Percentiles rank a stretch among this genome's conserved stretches.
Evolutionary conservation across 2,888 invertebrate genomes (phyloP).

Genomic region (Drosophila recens): DNA sequence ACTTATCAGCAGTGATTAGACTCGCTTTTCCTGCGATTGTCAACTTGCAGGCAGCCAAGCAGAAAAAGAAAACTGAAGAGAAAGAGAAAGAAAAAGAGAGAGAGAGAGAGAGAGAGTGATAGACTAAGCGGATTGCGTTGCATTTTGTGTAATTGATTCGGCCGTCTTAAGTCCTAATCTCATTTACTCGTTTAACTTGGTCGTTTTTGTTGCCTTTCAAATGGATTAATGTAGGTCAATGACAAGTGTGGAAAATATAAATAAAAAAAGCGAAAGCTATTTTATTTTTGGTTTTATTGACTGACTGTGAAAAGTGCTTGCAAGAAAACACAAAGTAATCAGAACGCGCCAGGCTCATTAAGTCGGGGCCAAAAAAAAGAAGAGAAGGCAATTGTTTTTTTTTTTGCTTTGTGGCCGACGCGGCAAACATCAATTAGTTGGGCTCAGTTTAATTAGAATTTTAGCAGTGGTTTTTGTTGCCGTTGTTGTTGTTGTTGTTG

Average conservation of each 20-base stretch:
- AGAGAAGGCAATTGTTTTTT: conserved; percentile 32
- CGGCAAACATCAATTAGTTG: conserved; percentile 47
- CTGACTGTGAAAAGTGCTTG: background rate
- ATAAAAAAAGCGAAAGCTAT: background rate
- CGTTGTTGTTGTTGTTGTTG: background rate
- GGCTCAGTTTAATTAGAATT: conserved; percentile 58
- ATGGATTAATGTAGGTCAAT: conserved; percentile 26
- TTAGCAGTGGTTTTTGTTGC: conserved; percentile 16
- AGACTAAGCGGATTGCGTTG: conserved; percentile 59
- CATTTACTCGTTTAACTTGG: conserved; percentile 3
- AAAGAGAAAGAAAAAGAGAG: too few species aligned
- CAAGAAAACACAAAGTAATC: background rate
- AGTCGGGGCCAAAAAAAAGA: conserved; percentile 18
- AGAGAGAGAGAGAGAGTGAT: background rate
- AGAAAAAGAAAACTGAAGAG: background rate
- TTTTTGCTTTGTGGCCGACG: background rate
- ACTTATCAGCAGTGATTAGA: conserved; percentile 68
- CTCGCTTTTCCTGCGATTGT: conserved; percentile 40
- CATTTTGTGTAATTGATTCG: conserved; percentile 34
- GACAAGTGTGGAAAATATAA: conserved; percentile 8
- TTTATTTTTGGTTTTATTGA: background rate
- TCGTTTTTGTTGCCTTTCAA: background rate
- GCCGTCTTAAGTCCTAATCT: conserved; percentile 18
- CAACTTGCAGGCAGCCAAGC: conserved; percentile 4
- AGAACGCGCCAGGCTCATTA: conserved; percentile 8